Evolutionary conservation across 2,888 invertebrate species (phyloP).

Genomic region (Eupithecia vulgata): DNA sequence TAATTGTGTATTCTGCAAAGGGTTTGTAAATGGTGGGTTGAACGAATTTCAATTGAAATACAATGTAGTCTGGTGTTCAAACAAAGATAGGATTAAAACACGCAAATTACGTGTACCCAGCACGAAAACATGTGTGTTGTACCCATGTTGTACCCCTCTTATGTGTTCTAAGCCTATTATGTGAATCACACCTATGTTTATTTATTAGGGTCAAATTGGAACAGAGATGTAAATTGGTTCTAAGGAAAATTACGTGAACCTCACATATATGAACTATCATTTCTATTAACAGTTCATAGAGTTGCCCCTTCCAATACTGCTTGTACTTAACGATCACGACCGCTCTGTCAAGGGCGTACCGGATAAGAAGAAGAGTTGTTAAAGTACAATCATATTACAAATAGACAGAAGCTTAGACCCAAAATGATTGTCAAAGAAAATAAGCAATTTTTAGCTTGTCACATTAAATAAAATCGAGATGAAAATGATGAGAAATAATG

Average conservation of each 20-base stretch:
- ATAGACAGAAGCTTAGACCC: no score
- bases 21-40: conserved; percentile 18
- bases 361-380: no score
- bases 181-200: background rate
- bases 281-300: no score
- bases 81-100: conserved; percentile 11
- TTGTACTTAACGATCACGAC: no score
- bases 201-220: background rate
- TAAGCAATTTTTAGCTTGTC: no score
- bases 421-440: no score
- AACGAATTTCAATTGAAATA: conserved; percentile 17
- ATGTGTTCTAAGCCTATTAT: conserved; percentile 3
- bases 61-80: background rate
- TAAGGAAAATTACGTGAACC: background rate
- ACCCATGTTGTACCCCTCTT: background rate
- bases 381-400: no score
- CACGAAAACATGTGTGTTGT: background rate
- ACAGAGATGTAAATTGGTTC: background rate
- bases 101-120: background rate
- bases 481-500: background rate
- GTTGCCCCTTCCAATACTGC: no score
- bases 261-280: background rate
- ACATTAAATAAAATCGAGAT: background rate
- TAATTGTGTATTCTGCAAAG: conserved; percentile 20
- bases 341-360: no score